phyloP scores from a whole-genome alignment of 2,113 vertebrate genomes.

The Paracanthobrama guichenoti region DNA sequence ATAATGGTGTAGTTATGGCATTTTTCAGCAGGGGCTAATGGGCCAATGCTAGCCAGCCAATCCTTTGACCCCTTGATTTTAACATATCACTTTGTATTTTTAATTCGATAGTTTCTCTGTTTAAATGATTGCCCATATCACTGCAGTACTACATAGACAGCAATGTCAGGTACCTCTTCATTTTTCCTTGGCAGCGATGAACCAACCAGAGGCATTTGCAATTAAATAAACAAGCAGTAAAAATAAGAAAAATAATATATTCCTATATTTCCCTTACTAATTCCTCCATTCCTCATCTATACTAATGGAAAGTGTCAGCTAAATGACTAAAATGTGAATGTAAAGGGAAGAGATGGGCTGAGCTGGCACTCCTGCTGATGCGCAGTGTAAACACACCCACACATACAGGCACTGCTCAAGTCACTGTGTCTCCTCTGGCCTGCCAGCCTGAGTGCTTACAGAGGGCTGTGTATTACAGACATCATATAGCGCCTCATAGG shows the following conservation, averaged over 20 bases:
- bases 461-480: not conserved
- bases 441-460: not conserved
- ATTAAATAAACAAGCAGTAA: not conserved
- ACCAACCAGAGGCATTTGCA: not conserved
- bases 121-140: not conserved
- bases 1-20: no score
- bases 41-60: not conserved
- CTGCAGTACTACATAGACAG: not conserved
- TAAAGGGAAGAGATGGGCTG: slow-evolving; percentile 11
- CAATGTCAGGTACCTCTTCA: not conserved
- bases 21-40: not conserved
- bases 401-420: not conserved
- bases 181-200: not conserved
- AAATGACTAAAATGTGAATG: slow-evolving; percentile 34
- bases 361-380: slow-evolving; percentile 10
- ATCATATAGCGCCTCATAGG: not conserved
- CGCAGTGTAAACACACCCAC: slow-evolving; percentile 6
- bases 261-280: not conserved
- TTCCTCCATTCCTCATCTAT: not conserved
- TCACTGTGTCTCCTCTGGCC: not conserved
- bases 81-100: not conserved
- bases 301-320: slow-evolving; percentile 22
- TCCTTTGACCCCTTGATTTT: not conserved
- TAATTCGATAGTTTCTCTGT: not conserved
- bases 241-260: not conserved